phyloP scores from a whole-genome alignment of 1,140 invertebrate species.

The Bradynema listronoti region DNA sequence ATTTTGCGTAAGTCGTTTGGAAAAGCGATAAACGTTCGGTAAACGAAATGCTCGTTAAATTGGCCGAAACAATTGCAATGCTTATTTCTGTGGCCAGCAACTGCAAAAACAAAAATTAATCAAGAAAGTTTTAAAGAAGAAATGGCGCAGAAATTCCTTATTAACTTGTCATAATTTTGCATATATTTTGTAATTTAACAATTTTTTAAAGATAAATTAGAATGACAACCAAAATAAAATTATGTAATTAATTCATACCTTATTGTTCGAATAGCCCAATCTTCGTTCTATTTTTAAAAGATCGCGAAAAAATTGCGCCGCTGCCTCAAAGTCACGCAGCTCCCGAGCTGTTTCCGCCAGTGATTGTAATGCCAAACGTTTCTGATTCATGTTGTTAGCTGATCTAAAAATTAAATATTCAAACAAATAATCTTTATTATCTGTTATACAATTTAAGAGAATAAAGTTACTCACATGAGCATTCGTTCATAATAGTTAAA shows the following conservation, averaged over 20 bases:
- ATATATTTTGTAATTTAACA: no score
- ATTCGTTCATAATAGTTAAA: slow-evolving; percentile 5
- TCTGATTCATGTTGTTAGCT: neutral
- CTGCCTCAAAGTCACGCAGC: neutral
- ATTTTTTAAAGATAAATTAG: no score
- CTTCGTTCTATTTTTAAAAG: neutral
- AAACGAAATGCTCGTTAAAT: neutral
- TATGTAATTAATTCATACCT: neutral
- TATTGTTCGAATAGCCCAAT: neutral
- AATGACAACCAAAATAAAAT: no score
- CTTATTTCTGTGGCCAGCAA: neutral
- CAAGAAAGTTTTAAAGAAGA: neutral
- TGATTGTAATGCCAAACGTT: neutral
- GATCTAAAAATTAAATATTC: neutral
- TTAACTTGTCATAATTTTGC: no score
- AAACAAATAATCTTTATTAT: neutral
- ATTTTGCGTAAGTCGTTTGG: neutral
- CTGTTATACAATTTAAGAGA: no score
- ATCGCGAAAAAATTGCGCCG: neutral
- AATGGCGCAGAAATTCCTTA: no score
- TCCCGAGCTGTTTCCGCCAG: slow-evolving; percentile 6
- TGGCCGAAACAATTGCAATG: neutral
- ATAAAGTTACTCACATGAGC: neutral
- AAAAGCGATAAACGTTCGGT: neutral
- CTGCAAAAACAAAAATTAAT: neutral